A percentile compares a stretch with the other conserved stretches of the same genome.
Evolutionary conservation across 2,888 invertebrate species (phyloP).

Genomic region (Chalcis sispes): DNA sequence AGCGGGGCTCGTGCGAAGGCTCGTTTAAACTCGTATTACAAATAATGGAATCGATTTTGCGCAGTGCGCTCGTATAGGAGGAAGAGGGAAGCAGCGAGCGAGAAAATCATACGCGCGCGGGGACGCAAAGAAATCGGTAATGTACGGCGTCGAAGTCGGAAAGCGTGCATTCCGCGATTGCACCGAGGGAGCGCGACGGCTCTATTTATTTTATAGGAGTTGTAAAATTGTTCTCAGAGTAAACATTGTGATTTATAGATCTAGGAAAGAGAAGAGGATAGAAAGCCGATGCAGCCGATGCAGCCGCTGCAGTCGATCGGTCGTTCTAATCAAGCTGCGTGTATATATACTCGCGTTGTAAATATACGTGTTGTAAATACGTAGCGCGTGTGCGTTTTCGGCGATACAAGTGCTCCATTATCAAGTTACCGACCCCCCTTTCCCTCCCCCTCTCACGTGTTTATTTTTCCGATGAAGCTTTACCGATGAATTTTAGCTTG

Average conservation of each 20-base stretch:
- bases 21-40: slow-evolving; percentile 47
- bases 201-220: slow-evolving; percentile 31
- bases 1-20: background rate
- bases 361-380: slow-evolving; percentile 17
- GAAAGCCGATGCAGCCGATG: background rate
- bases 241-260: slow-evolving; percentile 25
- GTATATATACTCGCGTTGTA: background rate
- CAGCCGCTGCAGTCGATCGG: background rate
- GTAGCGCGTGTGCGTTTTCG: background rate
- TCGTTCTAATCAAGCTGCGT: slow-evolving; percentile 35
- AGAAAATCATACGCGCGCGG: background rate
- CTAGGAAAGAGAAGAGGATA: background rate
- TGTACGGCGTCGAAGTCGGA: background rate
- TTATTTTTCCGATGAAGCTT: slow-evolving; percentile 35
- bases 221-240: slow-evolving; percentile 16
- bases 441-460: background rate
- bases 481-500: background rate
- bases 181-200: background rate
- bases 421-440: background rate
- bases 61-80: background rate
- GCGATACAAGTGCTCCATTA: slow-evolving; percentile 35
- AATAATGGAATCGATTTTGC: slow-evolving; percentile 61
- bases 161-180: background rate
- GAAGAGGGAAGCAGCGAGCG: background rate
- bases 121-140: background rate